These are phyloP conservation scores for Phocoena phocoena DNA, from an alignment of 2,113 vertebrate genomes.

Conservation along the genomic window DNA sequence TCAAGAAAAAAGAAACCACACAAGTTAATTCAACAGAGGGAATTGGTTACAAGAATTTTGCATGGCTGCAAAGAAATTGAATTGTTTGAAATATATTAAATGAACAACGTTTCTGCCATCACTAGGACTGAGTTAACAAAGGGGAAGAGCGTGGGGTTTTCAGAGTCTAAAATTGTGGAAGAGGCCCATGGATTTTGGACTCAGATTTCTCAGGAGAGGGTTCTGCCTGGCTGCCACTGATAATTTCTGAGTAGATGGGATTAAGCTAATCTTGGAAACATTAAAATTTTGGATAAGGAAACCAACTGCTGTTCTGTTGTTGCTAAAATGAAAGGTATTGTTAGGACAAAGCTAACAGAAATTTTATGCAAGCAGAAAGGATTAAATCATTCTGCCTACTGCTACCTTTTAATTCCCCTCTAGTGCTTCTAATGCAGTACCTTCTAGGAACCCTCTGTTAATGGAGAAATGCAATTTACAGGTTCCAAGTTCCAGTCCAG, in stretches of 20 bases:
- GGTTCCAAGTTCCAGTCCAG: background rate
- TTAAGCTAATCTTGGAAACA: background rate
- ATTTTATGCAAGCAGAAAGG: background rate
- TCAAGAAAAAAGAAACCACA: background rate
- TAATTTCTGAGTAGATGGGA: background rate
- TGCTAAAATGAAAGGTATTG: background rate
- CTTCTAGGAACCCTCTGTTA: background rate
- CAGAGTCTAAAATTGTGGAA: background rate
- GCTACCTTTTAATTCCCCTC: background rate
- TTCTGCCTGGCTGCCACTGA: background rate
- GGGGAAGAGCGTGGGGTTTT: background rate
- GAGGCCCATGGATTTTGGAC: background rate
- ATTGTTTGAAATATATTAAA: background rate
- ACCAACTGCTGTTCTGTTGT: fast-evolving
- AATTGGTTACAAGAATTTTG: background rate
- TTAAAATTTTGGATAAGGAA: background rate
- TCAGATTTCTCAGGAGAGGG: background rate
- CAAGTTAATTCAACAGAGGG: background rate
- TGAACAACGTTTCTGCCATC: background rate
- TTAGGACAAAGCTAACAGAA: background rate
- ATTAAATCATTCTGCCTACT: background rate
- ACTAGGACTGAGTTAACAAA: background rate
- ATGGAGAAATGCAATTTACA: background rate
- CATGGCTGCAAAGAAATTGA: background rate
- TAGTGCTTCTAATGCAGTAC: background rate